phyloP scores from a whole-genome alignment of 2,888 invertebrate genomes.

The Biston stratarius region DNA sequence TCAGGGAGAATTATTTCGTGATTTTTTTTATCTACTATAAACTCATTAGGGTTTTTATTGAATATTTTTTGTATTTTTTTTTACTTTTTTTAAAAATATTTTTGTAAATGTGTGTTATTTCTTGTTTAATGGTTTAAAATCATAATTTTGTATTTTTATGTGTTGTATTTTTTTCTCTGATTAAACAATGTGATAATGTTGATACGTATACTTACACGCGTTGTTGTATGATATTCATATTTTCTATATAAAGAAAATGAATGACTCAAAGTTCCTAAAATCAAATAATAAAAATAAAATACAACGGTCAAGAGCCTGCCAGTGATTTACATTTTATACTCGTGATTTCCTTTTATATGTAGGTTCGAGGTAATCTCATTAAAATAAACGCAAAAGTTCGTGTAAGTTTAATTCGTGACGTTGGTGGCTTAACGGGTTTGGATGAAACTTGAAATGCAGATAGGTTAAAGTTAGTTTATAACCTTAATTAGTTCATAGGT shows the following conservation, averaged over 20 bases:
- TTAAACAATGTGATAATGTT: slow-evolving; percentile 31
- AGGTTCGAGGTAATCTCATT: not conserved
- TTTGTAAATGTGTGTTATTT: too few relatives aligned
- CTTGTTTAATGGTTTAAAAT: not conserved
- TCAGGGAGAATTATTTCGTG: not conserved
- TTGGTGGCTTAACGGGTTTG: too few relatives aligned
- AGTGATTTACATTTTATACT: too few relatives aligned
- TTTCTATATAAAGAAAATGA: slow-evolving; percentile 22
- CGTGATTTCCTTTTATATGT: not conserved
- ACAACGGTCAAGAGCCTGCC: not conserved
- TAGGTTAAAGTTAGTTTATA: not conserved
- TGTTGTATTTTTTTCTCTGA: slow-evolving; percentile 29
- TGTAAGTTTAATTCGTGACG: too few relatives aligned
- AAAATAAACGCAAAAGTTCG: too few relatives aligned
- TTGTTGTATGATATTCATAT: slow-evolving; percentile 13
- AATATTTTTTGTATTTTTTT: slow-evolving; percentile 23
- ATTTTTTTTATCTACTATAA: slow-evolving; percentile 10
- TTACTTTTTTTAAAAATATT: slow-evolving; percentile 23
- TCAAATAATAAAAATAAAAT: slow-evolving; percentile 39
- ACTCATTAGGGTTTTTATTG: not conserved
- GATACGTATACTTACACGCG: slow-evolving; percentile 29
- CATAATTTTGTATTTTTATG: not conserved
- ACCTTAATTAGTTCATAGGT: too few relatives aligned
- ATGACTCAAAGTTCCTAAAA: slow-evolving; percentile 56
- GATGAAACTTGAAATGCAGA: not conserved